Conservation (phyloP, 53 echinoderm and acorn worm species). For the Crossaster papposus region DNA sequence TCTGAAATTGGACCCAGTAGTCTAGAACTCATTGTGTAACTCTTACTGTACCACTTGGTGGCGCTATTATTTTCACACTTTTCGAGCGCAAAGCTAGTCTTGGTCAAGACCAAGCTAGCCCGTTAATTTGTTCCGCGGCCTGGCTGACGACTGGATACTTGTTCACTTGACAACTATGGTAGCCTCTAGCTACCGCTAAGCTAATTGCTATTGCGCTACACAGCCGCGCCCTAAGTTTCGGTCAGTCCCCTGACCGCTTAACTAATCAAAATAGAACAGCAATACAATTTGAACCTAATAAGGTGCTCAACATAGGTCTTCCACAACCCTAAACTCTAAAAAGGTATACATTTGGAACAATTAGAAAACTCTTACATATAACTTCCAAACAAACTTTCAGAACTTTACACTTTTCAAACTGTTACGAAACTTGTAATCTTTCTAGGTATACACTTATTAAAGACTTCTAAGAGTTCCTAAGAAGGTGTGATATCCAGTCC, state of each 20-base stretch:
- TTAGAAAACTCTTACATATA: background rate
- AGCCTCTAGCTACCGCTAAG: background rate
- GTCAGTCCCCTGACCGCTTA: conserved; percentile 17
- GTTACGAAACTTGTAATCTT: background rate
- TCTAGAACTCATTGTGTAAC: too few species aligned
- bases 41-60: too few species aligned
- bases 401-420: background rate
- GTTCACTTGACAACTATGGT: background rate
- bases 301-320: background rate
- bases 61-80: too few species aligned
- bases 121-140: too few species aligned
- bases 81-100: too few species aligned
- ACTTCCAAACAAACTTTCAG: background rate
- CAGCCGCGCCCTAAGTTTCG: conserved; percentile 15
- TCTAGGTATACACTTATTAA: background rate
- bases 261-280: background rate
- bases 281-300: background rate
- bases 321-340: background rate
- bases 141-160: background rate
- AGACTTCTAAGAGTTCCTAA: background rate
- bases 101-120: too few species aligned
- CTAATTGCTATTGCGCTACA: conserved; percentile 9
- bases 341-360: background rate
- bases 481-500: background rate
- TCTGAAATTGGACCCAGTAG: too few species aligned